phyloP scores from a whole-genome alignment of 2,113 vertebrate species.

The Oreochromis spilurus region DNA sequence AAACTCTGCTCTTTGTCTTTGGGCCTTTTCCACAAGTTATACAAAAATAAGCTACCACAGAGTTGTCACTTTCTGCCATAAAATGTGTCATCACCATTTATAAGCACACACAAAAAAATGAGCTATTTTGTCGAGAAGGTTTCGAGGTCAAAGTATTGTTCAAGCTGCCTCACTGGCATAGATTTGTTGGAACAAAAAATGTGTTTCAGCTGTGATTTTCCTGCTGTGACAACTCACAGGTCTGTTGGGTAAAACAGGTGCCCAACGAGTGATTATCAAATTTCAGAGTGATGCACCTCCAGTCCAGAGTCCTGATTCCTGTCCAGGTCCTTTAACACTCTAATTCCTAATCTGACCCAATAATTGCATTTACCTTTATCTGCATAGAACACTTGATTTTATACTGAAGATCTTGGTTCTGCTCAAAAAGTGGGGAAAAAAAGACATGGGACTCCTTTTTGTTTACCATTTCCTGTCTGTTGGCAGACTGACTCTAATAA shows the following conservation, averaged over 20 bases:
- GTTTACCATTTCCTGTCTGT: not conserved
- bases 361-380: not conserved
- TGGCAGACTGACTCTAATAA: not conserved
- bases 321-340: not conserved
- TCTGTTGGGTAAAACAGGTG: not conserved
- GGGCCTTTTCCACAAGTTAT: not conserved
- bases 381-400: not conserved
- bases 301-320: not conserved
- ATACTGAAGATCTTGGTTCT: not conserved
- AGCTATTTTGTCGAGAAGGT: not conserved
- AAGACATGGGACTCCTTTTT: not conserved
- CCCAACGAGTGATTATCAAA: not conserved
- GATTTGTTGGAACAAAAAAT: not conserved
- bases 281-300: not conserved
- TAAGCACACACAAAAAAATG: not conserved
- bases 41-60: not conserved
- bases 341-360: not conserved
- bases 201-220: not conserved
- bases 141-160: not conserved
- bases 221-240: not conserved
- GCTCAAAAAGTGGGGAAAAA: not conserved
- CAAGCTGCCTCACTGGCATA: not conserved
- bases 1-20: not conserved
- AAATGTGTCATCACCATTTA: not conserved
- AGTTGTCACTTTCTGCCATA: not conserved